Evolutionary conservation across 2,797 vertebrate species (phyloP).

Genomic region (Lagocephalus sceleratus): DNA sequence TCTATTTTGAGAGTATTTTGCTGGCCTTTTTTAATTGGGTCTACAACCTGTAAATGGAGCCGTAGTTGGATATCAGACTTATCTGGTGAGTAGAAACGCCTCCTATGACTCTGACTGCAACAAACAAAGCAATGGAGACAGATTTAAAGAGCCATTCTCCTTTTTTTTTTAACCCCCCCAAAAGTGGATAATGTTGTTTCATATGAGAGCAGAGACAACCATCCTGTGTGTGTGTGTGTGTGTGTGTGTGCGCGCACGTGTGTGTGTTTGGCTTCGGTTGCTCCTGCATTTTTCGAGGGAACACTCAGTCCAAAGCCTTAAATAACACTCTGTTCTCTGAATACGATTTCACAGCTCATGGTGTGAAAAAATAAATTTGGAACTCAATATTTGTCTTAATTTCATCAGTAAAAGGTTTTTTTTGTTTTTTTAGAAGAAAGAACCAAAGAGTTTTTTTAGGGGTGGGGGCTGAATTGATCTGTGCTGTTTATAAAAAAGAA

Average conservation of each 20-base stretch:
- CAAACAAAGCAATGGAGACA: background rate
- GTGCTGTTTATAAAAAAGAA: no score
- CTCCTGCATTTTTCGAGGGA: conserved; percentile 64
- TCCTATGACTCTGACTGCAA: conserved; percentile 1
- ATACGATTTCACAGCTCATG: conserved; percentile 10
- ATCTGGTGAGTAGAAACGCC: background rate
- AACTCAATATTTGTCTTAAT: no score
- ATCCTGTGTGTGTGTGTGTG: conserved; percentile 8
- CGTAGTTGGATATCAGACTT: background rate
- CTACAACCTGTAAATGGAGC: conserved; percentile 11
- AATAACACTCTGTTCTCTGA: conserved; percentile 38
- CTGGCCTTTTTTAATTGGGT: background rate
- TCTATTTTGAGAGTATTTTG: background rate
- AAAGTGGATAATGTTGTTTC: background rate
- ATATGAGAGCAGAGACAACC: conserved; percentile 11
- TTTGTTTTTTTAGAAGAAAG: no score
- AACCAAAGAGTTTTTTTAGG: no score
- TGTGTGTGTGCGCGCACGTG: no score
- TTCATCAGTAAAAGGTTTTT: no score
- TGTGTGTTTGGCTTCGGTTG: conserved; percentile 41
- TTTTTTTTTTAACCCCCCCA: no score
- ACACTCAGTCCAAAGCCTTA: conserved; percentile 54
- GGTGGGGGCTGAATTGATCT: no score
- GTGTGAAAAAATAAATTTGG: background rate
- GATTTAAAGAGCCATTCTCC: background rate